Evolutionary conservation across 2,888 invertebrate species (phyloP).

Genomic region (Ceratothoa steindachneri): DNA sequence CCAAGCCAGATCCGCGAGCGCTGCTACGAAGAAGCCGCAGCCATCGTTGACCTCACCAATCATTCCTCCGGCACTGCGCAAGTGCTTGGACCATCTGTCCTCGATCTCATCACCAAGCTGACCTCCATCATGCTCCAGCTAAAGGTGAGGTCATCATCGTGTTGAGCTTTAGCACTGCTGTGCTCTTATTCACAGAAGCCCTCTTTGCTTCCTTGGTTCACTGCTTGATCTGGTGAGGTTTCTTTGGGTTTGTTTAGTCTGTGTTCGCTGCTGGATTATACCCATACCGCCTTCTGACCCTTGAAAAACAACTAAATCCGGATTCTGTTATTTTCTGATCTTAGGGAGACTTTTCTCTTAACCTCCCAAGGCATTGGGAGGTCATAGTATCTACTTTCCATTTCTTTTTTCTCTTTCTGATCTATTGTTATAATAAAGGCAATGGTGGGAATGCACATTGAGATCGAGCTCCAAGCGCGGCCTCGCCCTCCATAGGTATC

Average conservation of each 20-base stretch:
- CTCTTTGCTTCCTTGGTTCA: conserved; percentile 21
- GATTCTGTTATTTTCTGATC: too few species aligned
- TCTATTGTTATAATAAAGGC: too few species aligned
- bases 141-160: conserved; percentile 58
- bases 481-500: too few species aligned
- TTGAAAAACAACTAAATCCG: too few species aligned
- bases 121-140: conserved; percentile 86
- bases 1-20: conserved; percentile 82
- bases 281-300: neutral
- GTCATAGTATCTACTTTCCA: too few species aligned
- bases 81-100: conserved; percentile 54
- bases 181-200: conserved; percentile 14
- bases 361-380: too few species aligned
- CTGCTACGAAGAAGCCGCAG: conserved; percentile 75
- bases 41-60: conserved; percentile 55
- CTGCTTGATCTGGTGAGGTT: neutral
- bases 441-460: too few species aligned
- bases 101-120: conserved; percentile 77
- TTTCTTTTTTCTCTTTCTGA: too few species aligned
- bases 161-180: conserved; percentile 2
- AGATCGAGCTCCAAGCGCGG: too few species aligned
- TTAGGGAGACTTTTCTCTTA: too few species aligned
- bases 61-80: conserved; percentile 34
- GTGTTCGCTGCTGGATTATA: neutral
- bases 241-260: neutral